Conservation (phyloP, 2,797 vertebrate species). For the Zenarchopterus dispar region DNA sequence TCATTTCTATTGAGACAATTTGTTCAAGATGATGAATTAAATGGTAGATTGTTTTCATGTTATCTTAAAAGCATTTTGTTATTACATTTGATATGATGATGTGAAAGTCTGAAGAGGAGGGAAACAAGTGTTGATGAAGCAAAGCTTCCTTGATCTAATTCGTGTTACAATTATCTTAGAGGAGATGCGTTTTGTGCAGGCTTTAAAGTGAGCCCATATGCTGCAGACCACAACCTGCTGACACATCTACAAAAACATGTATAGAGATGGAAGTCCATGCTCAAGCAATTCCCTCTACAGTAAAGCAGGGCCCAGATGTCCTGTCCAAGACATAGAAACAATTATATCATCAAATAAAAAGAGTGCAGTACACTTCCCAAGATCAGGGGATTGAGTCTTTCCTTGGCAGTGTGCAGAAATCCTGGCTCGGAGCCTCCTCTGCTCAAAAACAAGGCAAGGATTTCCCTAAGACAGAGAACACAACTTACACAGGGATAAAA, state of each 20-base stretch:
- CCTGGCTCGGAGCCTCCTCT: too few species aligned
- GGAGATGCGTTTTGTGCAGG: conserved; percentile 47
- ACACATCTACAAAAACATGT: conserved; percentile 70
- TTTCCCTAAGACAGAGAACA: too few species aligned
- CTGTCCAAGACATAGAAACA: conserved; percentile 53
- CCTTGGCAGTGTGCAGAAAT: too few species aligned
- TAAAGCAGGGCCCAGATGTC: conserved; percentile 54
- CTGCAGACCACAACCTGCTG: conserved; percentile 71
- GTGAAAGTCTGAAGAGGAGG: conserved; percentile 64
- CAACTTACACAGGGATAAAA: too few species aligned
- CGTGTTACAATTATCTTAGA: conserved; percentile 70
- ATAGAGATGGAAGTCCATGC: conserved; percentile 49
- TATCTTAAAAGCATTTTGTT: conserved; percentile 36
- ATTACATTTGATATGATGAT: conserved; percentile 43
- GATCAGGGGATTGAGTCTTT: too few species aligned
- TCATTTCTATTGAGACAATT: conserved; percentile 46
- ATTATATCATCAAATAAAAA: conserved; percentile 64
- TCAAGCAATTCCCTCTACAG: conserved; percentile 43
- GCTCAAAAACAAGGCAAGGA: too few species aligned
- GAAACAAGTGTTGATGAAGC: conserved; percentile 67
- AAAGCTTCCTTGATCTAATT: conserved; percentile 60
- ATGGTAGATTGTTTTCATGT: conserved; percentile 30
- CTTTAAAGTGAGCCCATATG: conserved; percentile 78
- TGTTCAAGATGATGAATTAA: conserved; percentile 49
- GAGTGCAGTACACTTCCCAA: too few species aligned